phyloP scores from a whole-genome alignment of 2,888 invertebrate species.

The Hypselothyrea guttata region DNA sequence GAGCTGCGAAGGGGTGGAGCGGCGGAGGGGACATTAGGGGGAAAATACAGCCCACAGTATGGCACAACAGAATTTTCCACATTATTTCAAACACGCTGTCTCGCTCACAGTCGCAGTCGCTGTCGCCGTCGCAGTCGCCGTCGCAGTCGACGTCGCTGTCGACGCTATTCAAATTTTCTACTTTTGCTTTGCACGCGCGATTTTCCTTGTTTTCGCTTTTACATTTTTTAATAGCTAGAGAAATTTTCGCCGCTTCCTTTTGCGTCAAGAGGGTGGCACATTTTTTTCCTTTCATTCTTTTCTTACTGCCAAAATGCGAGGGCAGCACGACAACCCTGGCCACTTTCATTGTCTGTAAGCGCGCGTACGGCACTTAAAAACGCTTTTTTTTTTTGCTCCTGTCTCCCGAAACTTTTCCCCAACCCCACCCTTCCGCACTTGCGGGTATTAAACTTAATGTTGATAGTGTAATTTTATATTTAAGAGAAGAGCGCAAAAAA shows the following conservation, averaged over 20 bases:
- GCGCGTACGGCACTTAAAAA: conserved; percentile 69
- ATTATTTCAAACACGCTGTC: conserved; percentile 57
- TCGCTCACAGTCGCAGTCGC: conserved; percentile 11
- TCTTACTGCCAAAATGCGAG: too few species aligned
- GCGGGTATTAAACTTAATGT: conserved; percentile 79
- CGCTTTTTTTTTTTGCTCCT: conserved; percentile 37
- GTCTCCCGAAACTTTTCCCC: conserved; percentile 16
- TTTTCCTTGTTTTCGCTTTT: conserved; percentile 78
- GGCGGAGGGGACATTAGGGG: conserved; percentile 3
- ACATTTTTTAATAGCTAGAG: conserved; percentile 77
- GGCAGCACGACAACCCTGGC: conserved; percentile 65
- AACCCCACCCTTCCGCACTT: conserved; percentile 56
- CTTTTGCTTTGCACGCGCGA: conserved; percentile 78
- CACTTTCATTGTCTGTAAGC: conserved; percentile 53
- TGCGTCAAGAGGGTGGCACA: conserved; percentile 47
- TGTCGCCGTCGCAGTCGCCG: conserved; percentile 24
- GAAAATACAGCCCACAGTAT: conserved; percentile 26
- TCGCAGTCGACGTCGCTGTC: conserved; percentile 29
- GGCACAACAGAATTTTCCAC: conserved; percentile 64
- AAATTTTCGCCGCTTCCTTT: conserved; percentile 46
- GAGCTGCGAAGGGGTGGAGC: conserved; percentile 44
- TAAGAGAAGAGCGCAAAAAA: conserved; percentile 49
- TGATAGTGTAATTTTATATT: conserved; percentile 79
- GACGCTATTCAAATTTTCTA: conserved; percentile 71
- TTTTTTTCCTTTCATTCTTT: conserved; percentile 30